These are phyloP conservation scores for Psylliodes chrysocephalus DNA, from an alignment of 2,888 invertebrate species.

Conservation along the genomic window DNA sequence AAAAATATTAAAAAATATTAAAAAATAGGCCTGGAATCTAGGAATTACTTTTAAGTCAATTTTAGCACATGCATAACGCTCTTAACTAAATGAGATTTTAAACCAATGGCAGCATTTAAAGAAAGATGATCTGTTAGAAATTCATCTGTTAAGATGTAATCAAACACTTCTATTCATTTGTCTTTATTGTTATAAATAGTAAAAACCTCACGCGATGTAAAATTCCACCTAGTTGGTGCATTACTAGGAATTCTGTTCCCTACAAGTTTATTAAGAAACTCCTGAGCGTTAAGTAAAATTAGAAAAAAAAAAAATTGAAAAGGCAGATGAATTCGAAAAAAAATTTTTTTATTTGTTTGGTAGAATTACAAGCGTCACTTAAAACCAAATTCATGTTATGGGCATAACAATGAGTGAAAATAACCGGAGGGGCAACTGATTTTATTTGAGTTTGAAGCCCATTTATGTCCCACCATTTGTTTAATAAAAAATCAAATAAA, in stretches of 20 bases:
- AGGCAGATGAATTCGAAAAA: conserved; percentile 39
- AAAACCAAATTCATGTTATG: conserved; percentile 49
- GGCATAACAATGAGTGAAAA: conserved; percentile 50
- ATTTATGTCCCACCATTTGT: conserved; percentile 49
- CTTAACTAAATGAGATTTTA: too few species aligned
- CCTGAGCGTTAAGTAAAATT: conserved; percentile 44
- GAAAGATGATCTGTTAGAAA: too few species aligned
- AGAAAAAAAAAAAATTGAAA: conserved; percentile 43
- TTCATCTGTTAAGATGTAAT: neutral
- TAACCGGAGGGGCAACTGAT: conserved; percentile 43
- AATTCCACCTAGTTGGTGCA: neutral
- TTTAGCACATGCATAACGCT: too few species aligned
- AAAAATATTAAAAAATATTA: too few species aligned
- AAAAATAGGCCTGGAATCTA: too few species aligned
- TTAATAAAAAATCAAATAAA: conserved; percentile 46
- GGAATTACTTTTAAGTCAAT: too few species aligned
- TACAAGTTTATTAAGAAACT: conserved; percentile 19
- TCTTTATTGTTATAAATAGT: neutral
- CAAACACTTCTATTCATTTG: neutral
- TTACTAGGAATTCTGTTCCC: too few species aligned
- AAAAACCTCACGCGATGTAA: neutral
- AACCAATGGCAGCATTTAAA: too few species aligned
- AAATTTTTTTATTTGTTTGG: conserved; percentile 38
- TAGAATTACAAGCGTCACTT: conserved; percentile 33
- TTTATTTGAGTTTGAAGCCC: conserved; percentile 53